Conservation (phyloP, 1,140 invertebrate genomes). For the Trypoxylus dichotomus region DNA sequence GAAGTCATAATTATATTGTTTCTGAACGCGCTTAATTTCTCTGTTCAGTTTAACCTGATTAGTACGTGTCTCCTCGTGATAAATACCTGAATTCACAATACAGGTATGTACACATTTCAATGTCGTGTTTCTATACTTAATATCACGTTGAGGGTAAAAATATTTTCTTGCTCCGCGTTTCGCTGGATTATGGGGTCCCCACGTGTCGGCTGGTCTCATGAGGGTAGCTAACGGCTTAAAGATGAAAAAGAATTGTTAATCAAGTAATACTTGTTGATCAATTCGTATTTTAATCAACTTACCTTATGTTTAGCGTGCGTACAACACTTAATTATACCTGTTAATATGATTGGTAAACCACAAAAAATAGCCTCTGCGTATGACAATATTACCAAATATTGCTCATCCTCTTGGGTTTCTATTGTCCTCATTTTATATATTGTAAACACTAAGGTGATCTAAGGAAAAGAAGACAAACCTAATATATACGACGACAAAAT, state of each 20-base stretch:
- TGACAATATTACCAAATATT: neutral
- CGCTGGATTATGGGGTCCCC: neutral
- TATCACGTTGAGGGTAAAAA: constrained; percentile 21
- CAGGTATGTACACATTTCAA: neutral
- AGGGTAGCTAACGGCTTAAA: neutral
- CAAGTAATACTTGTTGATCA: neutral
- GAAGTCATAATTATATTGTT: too few relatives aligned
- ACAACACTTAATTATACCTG: neutral
- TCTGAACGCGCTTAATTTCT: too few relatives aligned
- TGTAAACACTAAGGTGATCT: too few relatives aligned
- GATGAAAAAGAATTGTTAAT: neutral
- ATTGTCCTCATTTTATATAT: too few relatives aligned
- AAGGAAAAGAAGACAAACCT: too few relatives aligned
- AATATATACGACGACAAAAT: too few relatives aligned
- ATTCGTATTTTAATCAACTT: constrained; percentile 31
- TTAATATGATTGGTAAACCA: neutral
- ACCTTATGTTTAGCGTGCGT: constrained; percentile 31
- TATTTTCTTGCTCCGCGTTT: constrained; percentile 13
- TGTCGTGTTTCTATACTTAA: constrained; percentile 13
- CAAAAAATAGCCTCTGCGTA: neutral
- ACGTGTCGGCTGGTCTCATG: neutral
- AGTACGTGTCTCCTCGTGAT: neutral
- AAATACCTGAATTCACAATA: neutral
- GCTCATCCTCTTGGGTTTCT: too few relatives aligned
- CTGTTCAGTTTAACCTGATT: too few relatives aligned